Base-by-base conservation (phyloP, 2,797 vertebrate species). In the Arnoldichthys spilopterus region DNA sequence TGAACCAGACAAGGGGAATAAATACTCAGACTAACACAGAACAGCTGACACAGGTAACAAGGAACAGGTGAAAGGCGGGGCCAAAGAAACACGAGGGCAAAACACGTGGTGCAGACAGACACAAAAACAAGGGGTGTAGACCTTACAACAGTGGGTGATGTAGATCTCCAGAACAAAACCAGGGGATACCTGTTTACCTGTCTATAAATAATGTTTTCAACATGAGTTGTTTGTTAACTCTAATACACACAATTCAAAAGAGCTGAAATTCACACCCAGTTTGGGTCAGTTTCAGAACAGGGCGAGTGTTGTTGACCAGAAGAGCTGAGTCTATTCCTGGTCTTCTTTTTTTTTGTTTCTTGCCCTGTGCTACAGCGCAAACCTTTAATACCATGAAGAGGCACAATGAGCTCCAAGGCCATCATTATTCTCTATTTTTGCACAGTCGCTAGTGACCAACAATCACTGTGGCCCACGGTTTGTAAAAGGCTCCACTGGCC, bases 401-500 rank as follows among this genome's bases (percentile, higher is more conserved):
- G 82, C 85, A 85, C 83, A 87, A 84, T 86, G 63, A 85, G 37
- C 78, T 74, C 67, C 77, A 85, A 86, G 71, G 71, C 85, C 83
- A 79, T 86, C 80, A 87, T 87, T 87, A 87, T 87, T 87, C 77
- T 83, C 86, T 87, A 85, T 87, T 86, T 87, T 86, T 83, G 76
- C 76, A 62, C 62, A 67, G 82, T 83, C 62, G 63, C 79, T 80
- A 74, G 72, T 83, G 83, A 87, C 85, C 83, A 83, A 86, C 81
- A 85, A 84, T 84, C 85, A 85, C 83, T 80, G 81, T 51, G 79
- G 72, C 79, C 82, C 84, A 80, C 68, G 76, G 84, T 85, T 80
- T 85, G 81, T 82, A 85, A 84, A 82, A 76, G 74, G 81, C 77
- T 76, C 76, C 78, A 82, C 72, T 63, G 79, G 64, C 82, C 79